Base-by-base conservation (phyloP, 92 coral and sea anemone species). In the Pocillopora meandrina region DNA sequence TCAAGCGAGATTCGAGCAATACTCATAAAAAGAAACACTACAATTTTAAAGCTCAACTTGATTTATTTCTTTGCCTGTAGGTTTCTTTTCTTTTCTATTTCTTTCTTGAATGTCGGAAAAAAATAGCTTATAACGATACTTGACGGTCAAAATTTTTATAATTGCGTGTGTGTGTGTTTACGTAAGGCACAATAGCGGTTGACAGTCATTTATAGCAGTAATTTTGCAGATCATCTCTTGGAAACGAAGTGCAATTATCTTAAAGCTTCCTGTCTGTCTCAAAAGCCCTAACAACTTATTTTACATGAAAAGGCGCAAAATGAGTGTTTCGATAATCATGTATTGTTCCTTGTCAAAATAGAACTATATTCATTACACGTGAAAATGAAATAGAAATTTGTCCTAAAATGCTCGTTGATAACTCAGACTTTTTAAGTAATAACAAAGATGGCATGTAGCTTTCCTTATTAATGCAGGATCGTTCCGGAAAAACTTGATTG, bases 161-260 rank as follows among this genome's bases (percentile, higher is more conserved):
- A 56, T 80, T 69, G 56, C 67, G 64, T 20, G 34, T 12, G 55
- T 20, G 34, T 12, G 57, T 58, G 84, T 68, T 69, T 80, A n/a
- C 33, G 56, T 5, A 6, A 19, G 36, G 18, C n/a, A 34, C 42
- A 61, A 77, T 34, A 34, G 35, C 12, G 70, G 26, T 21, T 36
- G 42, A 61, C 56, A 23, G 62, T 65, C 65, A 34, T 57, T 70
- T 34, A 57, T 34, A 56, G 19, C 56, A 70, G 82, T 59, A 20
- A 62, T 47, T 20, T 65, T 78, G 31, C 62, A 65, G n/a, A 68
- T 20, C 5, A 57, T 33, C 35, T 21, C 76, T 80, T 80, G 75
- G 20, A 80, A 68, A 80, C 13, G 35, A 71, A 57, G 70, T 35
- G 58, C 58, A 80, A 26, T 69, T 80, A 57, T 80, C 58, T 56